A percentile compares a stretch with the other conserved stretches of the same genome.
Conservation (phyloP, 2,888 invertebrate genomes). For the Leptinotarsa tumamoca region DNA sequence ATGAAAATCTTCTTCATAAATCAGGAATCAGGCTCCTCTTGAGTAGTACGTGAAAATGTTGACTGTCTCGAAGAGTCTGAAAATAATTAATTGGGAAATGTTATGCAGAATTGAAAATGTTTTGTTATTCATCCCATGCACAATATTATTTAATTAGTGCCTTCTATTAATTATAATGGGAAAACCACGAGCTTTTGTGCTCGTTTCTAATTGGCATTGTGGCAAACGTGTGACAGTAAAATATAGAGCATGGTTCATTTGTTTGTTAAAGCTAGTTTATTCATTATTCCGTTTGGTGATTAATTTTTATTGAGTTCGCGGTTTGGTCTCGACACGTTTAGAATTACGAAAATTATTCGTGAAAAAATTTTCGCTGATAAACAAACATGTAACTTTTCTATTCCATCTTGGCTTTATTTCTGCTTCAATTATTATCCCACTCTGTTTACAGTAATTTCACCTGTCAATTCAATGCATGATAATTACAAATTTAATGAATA, state of each 20-base stretch:
- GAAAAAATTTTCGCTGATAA: not conserved
- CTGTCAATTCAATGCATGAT: not conserved
- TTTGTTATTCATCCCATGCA: not conserved
- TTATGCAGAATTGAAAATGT: slow-evolving; percentile 7
- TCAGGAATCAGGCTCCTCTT: too few relatives aligned
- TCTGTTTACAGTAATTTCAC: not conserved
- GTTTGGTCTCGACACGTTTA: slow-evolving; percentile 8
- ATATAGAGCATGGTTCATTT: slow-evolving; percentile 10
- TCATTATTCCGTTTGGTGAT: slow-evolving; percentile 10
- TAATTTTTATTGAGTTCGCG: slow-evolving; percentile 11
- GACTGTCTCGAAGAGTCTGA: not conserved
- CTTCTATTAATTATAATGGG: slow-evolving; percentile 22
- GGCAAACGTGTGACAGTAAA: slow-evolving; percentile 16
- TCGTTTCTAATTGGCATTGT: slow-evolving; percentile 18
- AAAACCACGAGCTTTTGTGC: slow-evolving; percentile 18
- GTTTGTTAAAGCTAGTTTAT: slow-evolving; percentile 12
- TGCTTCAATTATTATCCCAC: not conserved
- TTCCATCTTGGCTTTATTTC: not conserved
- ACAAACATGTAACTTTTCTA: not conserved
- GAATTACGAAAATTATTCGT: not conserved
- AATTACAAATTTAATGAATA: too few relatives aligned
- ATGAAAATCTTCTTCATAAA: too few relatives aligned
- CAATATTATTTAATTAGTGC: slow-evolving; percentile 21
- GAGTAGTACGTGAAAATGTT: not conserved
- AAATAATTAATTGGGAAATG: slow-evolving; percentile 4